Evolutionary conservation across 2,113 vertebrate genomes (phyloP).

Genomic region (Arizona elegans): DNA sequence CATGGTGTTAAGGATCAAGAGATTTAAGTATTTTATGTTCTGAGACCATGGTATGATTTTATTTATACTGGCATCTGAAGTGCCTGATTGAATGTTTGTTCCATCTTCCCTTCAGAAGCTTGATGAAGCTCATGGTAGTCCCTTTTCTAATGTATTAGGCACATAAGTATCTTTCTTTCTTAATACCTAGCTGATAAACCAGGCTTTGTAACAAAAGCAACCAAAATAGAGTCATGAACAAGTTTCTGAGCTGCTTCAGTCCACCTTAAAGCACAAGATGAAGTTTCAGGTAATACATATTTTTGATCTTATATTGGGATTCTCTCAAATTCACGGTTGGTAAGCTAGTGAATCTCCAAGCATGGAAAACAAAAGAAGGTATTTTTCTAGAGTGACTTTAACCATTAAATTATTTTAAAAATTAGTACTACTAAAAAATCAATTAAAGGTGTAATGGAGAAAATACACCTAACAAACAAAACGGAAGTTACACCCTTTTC

Average conservation of each 20-base stretch:
- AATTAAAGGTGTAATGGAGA: background rate
- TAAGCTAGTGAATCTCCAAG: background rate
- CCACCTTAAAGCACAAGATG: background rate
- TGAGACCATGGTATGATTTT: background rate
- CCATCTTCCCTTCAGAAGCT: background rate
- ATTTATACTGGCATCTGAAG: background rate
- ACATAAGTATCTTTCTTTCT: background rate
- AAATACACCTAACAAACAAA: background rate
- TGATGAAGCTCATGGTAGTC: background rate
- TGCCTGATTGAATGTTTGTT: background rate
- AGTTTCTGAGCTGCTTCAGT: background rate
- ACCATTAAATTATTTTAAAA: background rate
- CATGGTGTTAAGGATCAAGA: background rate
- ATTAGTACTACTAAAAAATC: background rate
- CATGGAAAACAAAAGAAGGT: background rate
- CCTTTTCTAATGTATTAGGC: background rate
- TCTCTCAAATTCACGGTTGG: background rate
- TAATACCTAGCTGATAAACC: background rate
- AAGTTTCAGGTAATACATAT: background rate
- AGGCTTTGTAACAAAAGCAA: background rate
- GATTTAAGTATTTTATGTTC: background rate
- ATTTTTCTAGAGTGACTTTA: background rate
- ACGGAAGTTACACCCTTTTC: background rate
- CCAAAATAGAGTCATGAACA: background rate
- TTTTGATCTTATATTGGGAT: background rate